Base-by-base conservation (phyloP, 2,797 vertebrate species). In the Helostoma temminkii region DNA sequence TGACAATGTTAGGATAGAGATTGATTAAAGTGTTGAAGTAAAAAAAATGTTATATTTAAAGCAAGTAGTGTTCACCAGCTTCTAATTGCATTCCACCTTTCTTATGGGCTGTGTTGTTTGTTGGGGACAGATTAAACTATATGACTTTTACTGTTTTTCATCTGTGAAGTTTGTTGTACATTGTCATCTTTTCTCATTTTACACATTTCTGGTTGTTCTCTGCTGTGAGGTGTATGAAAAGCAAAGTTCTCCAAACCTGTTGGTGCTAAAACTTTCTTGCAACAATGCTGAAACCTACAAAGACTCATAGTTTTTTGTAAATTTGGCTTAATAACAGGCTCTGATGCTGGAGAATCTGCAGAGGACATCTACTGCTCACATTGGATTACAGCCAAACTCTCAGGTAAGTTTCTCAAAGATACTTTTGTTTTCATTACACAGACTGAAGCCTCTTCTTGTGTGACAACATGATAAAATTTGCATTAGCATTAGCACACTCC, bases 311-410 rank as follows among this genome's bases (percentile, higher is more conserved):
- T 39, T 19, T 9, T 57, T 65, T 26, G 6, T n/a, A 18, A 62
- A 49, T 8, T 34, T 50, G 14, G 80, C 48, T 84, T 50, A 55
- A 69, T 66, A 62, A 82, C 81, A 97, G 96, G 96, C 96, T 75
- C 94, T 97, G 79, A 97, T 97, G 96, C 88, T 97, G 87, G 96
- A 97, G 92, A 96, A 97, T 84, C 94, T 97, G 79, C 96, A 97
- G 92, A 96, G 95, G 88, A 96, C 96, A 74, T 97, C 96, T 42
- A 95, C 96, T 16, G 86, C 94, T 81, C 94, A 96, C 83, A 88
- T 94, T 83, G 96, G 96, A 80, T 94, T 96, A 74, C 96, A 97
- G 87, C 96, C 96, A 75, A 97, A 97, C 91, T 97, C 96, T 60
- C 95, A 96, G 94, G 96, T 96, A 82, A 93, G 89, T 52, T 42